These are phyloP conservation scores for Pemphredon lugubris DNA, from an alignment of 2,888 invertebrate genomes.

Conservation along the genomic window DNA sequence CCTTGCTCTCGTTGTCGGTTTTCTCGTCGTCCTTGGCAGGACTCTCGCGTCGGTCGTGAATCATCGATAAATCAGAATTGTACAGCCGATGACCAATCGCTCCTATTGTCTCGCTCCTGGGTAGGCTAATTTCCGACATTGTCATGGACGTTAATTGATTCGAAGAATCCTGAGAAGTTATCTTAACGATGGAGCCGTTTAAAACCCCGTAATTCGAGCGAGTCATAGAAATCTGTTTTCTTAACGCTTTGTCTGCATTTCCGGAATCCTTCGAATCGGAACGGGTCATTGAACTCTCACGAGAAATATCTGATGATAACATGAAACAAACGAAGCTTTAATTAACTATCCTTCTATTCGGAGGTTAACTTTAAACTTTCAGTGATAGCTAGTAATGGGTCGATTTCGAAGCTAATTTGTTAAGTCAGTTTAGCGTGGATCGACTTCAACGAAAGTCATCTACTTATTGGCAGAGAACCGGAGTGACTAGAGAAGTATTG, in stretches of 20 bases:
- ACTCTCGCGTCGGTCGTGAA: slow-evolving; percentile 4
- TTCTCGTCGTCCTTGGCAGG: slow-evolving; percentile 6
- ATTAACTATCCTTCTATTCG: background rate
- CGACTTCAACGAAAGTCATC: too few species aligned
- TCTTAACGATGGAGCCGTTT: slow-evolving; percentile 55
- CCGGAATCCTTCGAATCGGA: slow-evolving; percentile 42
- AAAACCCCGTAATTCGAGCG: slow-evolving; percentile 39
- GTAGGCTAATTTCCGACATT: slow-evolving; percentile 57
- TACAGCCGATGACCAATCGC: slow-evolving; percentile 71
- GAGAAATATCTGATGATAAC: slow-evolving; percentile 40
- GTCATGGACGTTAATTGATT: slow-evolving; percentile 29
- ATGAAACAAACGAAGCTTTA: background rate
- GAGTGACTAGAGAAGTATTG: too few species aligned
- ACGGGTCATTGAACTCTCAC: slow-evolving; percentile 41
- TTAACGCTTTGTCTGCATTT: slow-evolving; percentile 11
- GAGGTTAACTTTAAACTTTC: too few species aligned
- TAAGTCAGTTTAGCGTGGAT: too few species aligned
- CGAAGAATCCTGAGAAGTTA: slow-evolving; percentile 40
- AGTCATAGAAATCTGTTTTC: slow-evolving; percentile 24
- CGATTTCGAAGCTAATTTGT: too few species aligned
- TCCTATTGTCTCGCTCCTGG: slow-evolving; percentile 77
- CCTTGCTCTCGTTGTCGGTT: slow-evolving; percentile 1
- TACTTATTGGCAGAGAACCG: too few species aligned
- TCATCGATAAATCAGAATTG: slow-evolving; percentile 37
- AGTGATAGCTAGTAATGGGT: too few species aligned